Evolutionary conservation across 2,888 invertebrate species (phyloP).

Genomic region (Brachyptera putata): DNA sequence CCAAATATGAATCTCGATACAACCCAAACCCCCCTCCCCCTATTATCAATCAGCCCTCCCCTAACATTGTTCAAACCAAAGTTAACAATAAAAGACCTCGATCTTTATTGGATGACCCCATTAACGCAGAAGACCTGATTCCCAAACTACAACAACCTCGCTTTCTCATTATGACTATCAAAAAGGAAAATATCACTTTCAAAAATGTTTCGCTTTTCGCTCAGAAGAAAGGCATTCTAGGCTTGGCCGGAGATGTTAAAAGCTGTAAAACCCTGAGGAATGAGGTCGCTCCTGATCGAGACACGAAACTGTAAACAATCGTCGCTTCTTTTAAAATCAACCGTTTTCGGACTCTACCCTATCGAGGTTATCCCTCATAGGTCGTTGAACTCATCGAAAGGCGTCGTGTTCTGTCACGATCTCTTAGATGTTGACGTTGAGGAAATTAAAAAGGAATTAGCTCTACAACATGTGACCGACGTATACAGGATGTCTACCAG

Average conservation of each 20-base stretch:
- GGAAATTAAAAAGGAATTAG: neutral
- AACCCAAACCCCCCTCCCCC: too few species aligned
- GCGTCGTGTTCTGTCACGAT: neutral
- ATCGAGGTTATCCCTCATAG: too few species aligned
- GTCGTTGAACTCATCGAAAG: neutral
- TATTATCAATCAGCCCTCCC: too few species aligned
- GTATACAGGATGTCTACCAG: neutral
- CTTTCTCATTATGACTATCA: neutral
- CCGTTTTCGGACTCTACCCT: too few species aligned
- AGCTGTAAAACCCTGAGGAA: neutral
- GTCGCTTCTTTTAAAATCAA: neutral
- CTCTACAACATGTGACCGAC: neutral
- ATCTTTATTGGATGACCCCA: too few species aligned
- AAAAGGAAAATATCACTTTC: neutral
- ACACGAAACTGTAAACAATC: neutral
- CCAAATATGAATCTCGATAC: too few species aligned
- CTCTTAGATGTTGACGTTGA: neutral
- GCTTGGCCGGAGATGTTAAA: neutral
- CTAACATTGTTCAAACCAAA: too few species aligned
- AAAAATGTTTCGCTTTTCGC: neutral
- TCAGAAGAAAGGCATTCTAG: too few species aligned
- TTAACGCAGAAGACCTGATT: too few species aligned
- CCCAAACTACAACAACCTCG: neutral
- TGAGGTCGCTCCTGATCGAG: neutral
- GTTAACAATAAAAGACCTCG: too few species aligned